Base-by-base conservation (phyloP, 2,113 vertebrate species). In the Amphilophus citrinellus region DNA sequence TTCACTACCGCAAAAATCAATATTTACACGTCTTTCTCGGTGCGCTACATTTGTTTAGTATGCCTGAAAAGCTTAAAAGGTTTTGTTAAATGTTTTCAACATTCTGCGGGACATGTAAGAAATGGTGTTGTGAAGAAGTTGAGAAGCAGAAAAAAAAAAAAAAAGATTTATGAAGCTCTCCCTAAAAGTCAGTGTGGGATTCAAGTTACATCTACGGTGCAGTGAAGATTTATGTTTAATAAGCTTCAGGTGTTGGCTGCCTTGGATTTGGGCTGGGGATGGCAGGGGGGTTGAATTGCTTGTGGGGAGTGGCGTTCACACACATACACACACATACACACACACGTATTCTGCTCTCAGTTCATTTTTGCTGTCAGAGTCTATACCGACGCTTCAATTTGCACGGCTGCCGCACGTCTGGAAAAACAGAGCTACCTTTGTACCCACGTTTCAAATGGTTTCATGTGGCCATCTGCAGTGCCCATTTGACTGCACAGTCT, bases 201-300 rank as follows among this genome's bases (percentile, higher is more conserved):
- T 37, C 35, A 37, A 22, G 93, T 96, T 96, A 92, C 96, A 89
- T 95, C 91, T 79, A 85, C 27, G 82, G 89, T 71, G 83, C 92
- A 80, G 92, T 75, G 61, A 88, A 95, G 95, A 95, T 95, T 96
- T 96, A 95, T 94, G 88, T 92, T 95, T 96, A 96, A 96, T 96
- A 96, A 93, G 94, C 91, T 95, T 94, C 96, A 96, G 95, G 96
- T 96, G 96, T 91, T 95, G 93, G 89, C 83, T 87, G 90, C 85
- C 80, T 84, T 82, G 62, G 39, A 59, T 83, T 89, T 61, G 84
- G 44, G 76, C 37, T 66, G 75, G 20, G 68, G 77, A 60, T 73
- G 60, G 83, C 9, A n/a, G 59, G 39, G 39, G 39, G 39, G 39
- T 42, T 42, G 13, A 47, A 14, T 47, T 47, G 44, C 44, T 47